A percentile compares a stretch with the other conserved stretches of the same genome.
These are phyloP conservation scores for Rhinoptilus africanus DNA, from an alignment of 2,113 vertebrate genomes.

Conservation along the genomic window DNA sequence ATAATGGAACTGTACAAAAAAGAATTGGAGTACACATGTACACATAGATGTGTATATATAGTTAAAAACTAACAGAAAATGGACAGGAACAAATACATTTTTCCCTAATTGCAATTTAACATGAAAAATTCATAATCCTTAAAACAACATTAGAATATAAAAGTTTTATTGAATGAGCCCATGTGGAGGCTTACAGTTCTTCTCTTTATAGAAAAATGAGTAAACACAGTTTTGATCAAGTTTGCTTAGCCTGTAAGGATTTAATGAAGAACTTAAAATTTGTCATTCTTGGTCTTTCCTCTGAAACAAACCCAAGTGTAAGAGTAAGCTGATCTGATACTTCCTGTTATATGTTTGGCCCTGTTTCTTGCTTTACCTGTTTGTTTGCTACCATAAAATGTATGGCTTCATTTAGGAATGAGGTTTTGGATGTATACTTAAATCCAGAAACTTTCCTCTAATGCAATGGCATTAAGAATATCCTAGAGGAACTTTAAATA, in stretches of 20 bases:
- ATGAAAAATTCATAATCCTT: neutral
- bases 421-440: neutral
- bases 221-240: neutral
- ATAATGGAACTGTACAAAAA: neutral
- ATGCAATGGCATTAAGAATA: neutral
- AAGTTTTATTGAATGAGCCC: neutral
- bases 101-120: neutral
- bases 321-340: neutral
- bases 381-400: neutral
- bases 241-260: neutral
- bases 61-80: neutral
- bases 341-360: neutral
- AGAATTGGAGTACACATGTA: neutral
- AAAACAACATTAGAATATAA: neutral
- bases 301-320: neutral
- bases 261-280: neutral
- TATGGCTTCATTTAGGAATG: neutral
- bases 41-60: neutral
- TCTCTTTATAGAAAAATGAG: neutral
- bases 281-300: neutral
- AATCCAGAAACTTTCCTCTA: neutral
- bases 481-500: neutral
- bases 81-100: neutral
- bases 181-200: neutral
- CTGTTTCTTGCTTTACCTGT: neutral